Conservation (phyloP, 2,797 vertebrate species). For the Odontamblyopus rebecca region DNA sequence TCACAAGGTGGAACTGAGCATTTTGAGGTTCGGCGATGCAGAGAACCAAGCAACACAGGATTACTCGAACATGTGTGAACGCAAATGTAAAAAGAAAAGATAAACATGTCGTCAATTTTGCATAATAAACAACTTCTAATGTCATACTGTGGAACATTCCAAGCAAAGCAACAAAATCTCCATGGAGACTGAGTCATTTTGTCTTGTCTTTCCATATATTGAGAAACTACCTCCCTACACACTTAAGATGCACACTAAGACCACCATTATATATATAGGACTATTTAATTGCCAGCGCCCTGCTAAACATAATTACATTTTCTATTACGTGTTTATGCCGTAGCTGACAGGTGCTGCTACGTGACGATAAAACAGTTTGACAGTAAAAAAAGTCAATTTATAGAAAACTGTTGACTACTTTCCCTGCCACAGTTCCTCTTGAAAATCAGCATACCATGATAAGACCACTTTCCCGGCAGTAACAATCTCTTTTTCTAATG, state of each 20-base stretch:
- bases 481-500: constrained; percentile 25
- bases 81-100: too few relatives aligned
- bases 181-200: too few relatives aligned
- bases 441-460: constrained; percentile 29
- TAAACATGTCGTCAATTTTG: too few relatives aligned
- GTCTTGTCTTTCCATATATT: not conserved
- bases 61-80: too few relatives aligned
- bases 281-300: constrained; percentile 40
- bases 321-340: constrained; percentile 36
- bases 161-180: too few relatives aligned
- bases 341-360: constrained; percentile 31
- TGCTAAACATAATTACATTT: constrained; percentile 16
- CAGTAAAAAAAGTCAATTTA: constrained; percentile 22
- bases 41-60: too few relatives aligned
- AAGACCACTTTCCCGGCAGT: constrained; percentile 16
- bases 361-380: constrained; percentile 19
- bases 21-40: too few relatives aligned
- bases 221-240: not conserved
- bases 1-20: too few relatives aligned
- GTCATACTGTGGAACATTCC: too few relatives aligned
- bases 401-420: constrained; percentile 28
- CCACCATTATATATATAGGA: not conserved
- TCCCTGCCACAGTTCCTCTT: constrained; percentile 14
- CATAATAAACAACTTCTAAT: too few relatives aligned
- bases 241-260: not conserved